Base-by-base conservation (phyloP, 2,797 vertebrate genomes). In the Leptodactylus fallax region DNA sequence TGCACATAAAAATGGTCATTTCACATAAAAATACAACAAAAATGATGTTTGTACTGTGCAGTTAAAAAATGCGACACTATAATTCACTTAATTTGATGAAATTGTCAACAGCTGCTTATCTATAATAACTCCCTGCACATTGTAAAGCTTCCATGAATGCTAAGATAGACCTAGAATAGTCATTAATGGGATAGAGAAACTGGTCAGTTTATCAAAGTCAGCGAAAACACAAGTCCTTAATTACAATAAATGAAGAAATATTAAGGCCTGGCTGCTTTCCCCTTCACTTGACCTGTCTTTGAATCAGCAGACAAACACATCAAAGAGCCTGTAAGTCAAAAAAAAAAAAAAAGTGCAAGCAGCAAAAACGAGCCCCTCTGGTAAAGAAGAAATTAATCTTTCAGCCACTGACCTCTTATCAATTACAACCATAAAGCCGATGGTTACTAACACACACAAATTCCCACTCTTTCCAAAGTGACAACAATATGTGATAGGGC, bases 171-270 rank as follows among this genome's bases (percentile, higher is more conserved):
- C 23, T 51, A 53, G 4, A 23, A 36, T 49, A 51, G 21, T 53
- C 49, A 77, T 77, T 77, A 77, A 23, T 13, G 74, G 74, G 49
- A 77, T 51, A 77, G 53, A 53, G 74, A 16, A 53, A 51, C 7
- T 12, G 47, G 21, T n/a, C 14, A 53, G 49, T 77, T 77, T 23
- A 76, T 51, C 72, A 76, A 76, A 76, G 72, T 76, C 72, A 77
- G 21, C 23, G 45, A 49, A 74, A 74, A 12, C 45, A n/a, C 71
- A 94, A 95, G 94, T 93, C 94, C 97, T 97, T 96, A 96, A 97
- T 97, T 96, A 96, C 90, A 91, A 91, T 95, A 96, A 96, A 96
- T 93, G 95, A 95, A 97, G 95, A 96, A 96, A 96, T 92, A 94
- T 93, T 94, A 92, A 91, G 77, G 88, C 92, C 92, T 86, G 92